These are phyloP conservation scores for Rissa tridactyla DNA, from an alignment of 2,113 vertebrate species.

Conservation along the genomic window DNA sequence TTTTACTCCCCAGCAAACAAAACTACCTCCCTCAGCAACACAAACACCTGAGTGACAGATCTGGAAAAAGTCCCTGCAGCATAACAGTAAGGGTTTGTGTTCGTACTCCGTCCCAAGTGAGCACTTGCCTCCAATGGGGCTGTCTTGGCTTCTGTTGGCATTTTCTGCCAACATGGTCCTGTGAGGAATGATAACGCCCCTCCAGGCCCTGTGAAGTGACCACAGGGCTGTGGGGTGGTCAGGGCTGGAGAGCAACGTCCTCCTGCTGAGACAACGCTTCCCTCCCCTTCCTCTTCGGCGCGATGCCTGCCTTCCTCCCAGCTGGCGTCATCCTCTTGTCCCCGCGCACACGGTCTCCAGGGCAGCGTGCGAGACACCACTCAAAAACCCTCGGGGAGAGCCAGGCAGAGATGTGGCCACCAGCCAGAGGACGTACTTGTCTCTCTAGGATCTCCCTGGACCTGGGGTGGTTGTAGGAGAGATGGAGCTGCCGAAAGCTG, in stretches of 20 bases:
- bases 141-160: fast-evolving
- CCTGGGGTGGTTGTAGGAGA: neutral
- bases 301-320: neutral
- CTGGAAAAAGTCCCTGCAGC: neutral
- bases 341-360: fast-evolving
- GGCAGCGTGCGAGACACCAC: fast-evolving
- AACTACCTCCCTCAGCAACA: neutral
- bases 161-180: neutral
- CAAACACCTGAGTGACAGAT: neutral
- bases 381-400: neutral
- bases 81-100: neutral
- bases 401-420: neutral
- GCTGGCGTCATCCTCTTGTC: neutral
- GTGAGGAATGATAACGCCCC: fast-evolving
- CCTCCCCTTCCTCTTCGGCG: fast-evolving
- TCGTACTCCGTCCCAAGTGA: neutral
- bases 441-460: neutral
- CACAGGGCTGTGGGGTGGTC: neutral
- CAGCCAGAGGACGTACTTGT: neutral
- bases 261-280: neutral
- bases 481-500: neutral
- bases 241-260: neutral
- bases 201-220: fast-evolving
- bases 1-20: neutral
- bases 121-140: neutral